Evolutionary conservation across 2,888 invertebrate species (phyloP), one percentile per base, ranked within the genome.

Genomic region (Phyllotreta striolata): DNA sequence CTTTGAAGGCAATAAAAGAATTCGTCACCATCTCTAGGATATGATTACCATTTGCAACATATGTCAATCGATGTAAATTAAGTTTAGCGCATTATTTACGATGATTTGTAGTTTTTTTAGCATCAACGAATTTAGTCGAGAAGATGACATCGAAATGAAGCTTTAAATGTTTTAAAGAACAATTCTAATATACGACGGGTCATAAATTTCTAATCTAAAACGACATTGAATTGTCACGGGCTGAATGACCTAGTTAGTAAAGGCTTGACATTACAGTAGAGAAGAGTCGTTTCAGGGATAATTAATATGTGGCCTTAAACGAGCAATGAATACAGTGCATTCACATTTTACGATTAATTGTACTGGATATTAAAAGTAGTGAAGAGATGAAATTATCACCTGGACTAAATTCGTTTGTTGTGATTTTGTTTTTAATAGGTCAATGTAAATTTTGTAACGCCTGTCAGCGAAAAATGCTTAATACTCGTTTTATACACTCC

Each of bases 11-110:
- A 44, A 55, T 35, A 37, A 39, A 55, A 55, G 34, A 55, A 41
- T 24, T 14, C 55, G 41, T 13, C 55, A 55, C 34, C 34, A 44
- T 55, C 24, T 24, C 35, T 44, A 44, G 35, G 43, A 43, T 55
- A 7, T 6, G 35, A 55, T 55, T 55, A 44, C 12, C 55, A 55
- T 55, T 55, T 55, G 37, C 43, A 35, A 55, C 55, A 55, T 44
- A 43, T 55, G 55, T 55, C 44, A 43, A 24, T 35, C 9, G 24
- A 55, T 55, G 55, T 55, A 40, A 40, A 24, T 55, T 40, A 40
- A 13, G 14, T 55, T 55, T 12, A 41, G 41, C 34, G 10, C 34
- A 55, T 24, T 34, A 40, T 24, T 14, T 43, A 9, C 41, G 35
- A 10, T 6, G 34, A 55, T 34, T 47, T 47, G 49, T 49, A 10